Conservation (phyloP, 2,888 invertebrate species). For the Pimpla rufipes region DNA sequence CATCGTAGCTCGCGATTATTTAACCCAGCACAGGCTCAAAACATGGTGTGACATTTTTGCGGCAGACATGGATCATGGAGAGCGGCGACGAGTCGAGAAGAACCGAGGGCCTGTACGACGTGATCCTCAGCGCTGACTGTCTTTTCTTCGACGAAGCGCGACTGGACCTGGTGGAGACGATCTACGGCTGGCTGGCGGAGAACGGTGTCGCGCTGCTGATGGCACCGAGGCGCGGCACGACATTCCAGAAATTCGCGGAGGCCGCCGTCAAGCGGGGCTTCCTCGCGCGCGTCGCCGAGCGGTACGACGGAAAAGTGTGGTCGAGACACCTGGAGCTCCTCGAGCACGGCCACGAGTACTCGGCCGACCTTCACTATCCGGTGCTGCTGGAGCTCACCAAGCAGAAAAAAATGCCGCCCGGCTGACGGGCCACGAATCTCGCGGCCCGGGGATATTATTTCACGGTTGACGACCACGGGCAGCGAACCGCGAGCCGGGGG, state of each 20-base stretch:
- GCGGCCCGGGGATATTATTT: conserved; percentile 24
- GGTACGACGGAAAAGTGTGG: conserved; percentile 90
- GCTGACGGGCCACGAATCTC: conserved; percentile 71
- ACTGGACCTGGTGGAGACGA: conserved; percentile 89
- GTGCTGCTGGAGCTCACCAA: conserved; percentile 89
- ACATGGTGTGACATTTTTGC: too few relatives aligned
- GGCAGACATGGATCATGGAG: conserved; percentile 82
- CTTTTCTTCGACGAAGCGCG: conserved; percentile 92
- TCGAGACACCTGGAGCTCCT: conserved; percentile 88
- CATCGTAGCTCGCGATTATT: neutral
- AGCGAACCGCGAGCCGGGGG: conserved; percentile 11
- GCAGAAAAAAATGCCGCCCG: conserved; percentile 79
- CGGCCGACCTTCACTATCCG: conserved; percentile 91
- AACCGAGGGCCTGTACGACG: conserved; percentile 87
- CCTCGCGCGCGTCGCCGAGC: conserved; percentile 86
- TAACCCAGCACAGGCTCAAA: too few relatives aligned
- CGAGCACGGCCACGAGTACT: conserved; percentile 87
- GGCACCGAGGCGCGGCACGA: conserved; percentile 91
- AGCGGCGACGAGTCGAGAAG: conserved; percentile 77
- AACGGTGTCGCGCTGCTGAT: conserved; percentile 90
- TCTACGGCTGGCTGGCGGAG: conserved; percentile 88
- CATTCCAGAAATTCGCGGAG: conserved; percentile 89
- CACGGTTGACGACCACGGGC: conserved; percentile 17
- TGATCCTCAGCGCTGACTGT: conserved; percentile 92
- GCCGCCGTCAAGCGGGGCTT: conserved; percentile 88